Conservation (phyloP, 2,113 vertebrate genomes). For the Malurus elegans region DNA sequence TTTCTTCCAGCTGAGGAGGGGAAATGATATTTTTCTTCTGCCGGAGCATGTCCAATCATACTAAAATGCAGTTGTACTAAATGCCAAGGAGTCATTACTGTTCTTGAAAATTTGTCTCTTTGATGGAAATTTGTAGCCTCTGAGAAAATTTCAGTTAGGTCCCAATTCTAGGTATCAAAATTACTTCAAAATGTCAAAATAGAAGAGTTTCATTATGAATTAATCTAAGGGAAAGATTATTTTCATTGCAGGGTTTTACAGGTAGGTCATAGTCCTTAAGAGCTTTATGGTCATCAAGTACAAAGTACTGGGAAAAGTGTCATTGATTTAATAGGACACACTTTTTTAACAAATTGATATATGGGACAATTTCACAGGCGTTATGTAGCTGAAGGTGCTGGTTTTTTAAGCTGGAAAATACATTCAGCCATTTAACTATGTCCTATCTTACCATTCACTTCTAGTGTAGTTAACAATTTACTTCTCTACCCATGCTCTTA, state of each 20-base stretch:
- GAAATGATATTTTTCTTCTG: neutral
- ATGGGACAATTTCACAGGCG: neutral
- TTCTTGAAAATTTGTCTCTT: constrained; percentile 13
- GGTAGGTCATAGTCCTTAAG: neutral
- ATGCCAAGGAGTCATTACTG: constrained; percentile 37
- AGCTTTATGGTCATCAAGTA: neutral
- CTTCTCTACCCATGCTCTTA: neutral
- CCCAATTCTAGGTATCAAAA: constrained; percentile 9
- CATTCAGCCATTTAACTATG: neutral
- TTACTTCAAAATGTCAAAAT: neutral
- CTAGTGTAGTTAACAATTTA: neutral
- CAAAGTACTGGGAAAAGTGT: neutral
- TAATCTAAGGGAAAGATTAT: constrained; percentile 10
- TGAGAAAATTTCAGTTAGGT: constrained; percentile 37
- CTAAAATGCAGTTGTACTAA: constrained; percentile 31
- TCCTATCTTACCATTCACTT: neutral
- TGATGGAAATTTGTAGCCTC: constrained; percentile 32
- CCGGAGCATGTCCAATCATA: neutral
- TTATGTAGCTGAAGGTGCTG: neutral
- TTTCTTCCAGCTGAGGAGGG: neutral
- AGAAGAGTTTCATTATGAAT: neutral
- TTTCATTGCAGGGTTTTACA: constrained; percentile 6
- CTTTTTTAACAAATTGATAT: neutral
- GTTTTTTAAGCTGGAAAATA: neutral
- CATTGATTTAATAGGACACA: neutral